Conservation (phyloP, 2,888 invertebrate genomes). For the Epiblema foenella region DNA sequence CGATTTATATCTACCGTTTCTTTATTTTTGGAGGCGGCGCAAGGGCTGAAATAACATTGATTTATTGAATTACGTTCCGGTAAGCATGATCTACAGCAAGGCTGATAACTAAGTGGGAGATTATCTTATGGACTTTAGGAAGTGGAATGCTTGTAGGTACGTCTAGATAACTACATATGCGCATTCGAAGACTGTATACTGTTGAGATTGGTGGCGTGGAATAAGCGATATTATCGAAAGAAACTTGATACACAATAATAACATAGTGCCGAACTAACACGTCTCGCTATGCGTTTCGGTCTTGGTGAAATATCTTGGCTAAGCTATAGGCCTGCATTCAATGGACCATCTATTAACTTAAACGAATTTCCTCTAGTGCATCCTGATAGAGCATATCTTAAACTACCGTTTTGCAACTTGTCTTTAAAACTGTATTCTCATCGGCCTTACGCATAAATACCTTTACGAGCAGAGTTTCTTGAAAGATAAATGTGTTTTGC, state of each 20-base stretch:
- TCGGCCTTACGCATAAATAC: neutral
- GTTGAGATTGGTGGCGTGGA: constrained; percentile 13
- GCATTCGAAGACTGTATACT: constrained; percentile 21
- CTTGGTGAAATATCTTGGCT: neutral
- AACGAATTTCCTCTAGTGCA: constrained; percentile 8
- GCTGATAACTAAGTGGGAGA: constrained; percentile 20
- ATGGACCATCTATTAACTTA: constrained; percentile 9
- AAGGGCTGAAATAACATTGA: constrained; percentile 52
- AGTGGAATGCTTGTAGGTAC: constrained; percentile 16
- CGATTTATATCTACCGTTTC: constrained; percentile 61
- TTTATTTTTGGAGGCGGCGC: constrained; percentile 47
- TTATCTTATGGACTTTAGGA: constrained; percentile 34
- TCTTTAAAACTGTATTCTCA: constrained; percentile 13
- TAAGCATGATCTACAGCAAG: constrained; percentile 27
- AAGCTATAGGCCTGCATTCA: neutral
- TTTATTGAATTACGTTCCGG: constrained; percentile 47
- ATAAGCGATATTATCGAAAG: constrained; percentile 10
- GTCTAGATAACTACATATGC: constrained; percentile 17
- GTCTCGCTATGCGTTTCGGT: constrained; percentile 7
- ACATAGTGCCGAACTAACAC: constrained; percentile 6
- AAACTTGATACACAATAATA: neutral
- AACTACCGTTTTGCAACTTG: constrained; percentile 18
- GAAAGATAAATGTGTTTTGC: constrained; percentile 11
- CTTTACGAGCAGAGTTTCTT: constrained; percentile 7
- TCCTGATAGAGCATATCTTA: constrained; percentile 5